Percentiles rank a stretch among this genome's conserved stretches.
Conservation (phyloP, 2,113 vertebrate genomes). For the Sinocyclocheilus maitianheensis region DNA sequence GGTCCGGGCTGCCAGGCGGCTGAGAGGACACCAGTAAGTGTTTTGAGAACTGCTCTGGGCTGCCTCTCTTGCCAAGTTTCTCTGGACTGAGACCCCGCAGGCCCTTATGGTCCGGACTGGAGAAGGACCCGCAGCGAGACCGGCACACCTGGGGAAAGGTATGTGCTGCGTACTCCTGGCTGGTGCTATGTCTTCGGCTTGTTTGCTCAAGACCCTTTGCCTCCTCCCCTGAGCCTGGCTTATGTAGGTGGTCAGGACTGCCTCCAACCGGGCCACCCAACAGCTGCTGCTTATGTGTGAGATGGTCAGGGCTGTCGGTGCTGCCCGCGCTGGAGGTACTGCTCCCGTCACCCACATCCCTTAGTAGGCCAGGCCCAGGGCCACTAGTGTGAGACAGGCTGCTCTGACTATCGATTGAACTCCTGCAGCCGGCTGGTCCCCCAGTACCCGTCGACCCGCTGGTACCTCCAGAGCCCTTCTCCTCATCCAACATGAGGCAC, state of each 20-base stretch:
- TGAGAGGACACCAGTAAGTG: constrained; percentile 74
- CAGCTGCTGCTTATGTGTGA: constrained; percentile 82
- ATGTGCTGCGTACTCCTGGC: constrained; percentile 80
- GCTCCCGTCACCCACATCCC: constrained; percentile 92
- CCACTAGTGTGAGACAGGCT: constrained; percentile 82
- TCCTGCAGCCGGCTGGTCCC: constrained; percentile 78
- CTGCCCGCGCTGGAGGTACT: constrained; percentile 93
- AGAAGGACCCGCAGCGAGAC: constrained; percentile 71
- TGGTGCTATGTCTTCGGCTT: constrained; percentile 83
- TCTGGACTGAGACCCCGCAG: constrained; percentile 83
- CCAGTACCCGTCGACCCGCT: constrained; percentile 38
- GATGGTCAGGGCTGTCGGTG: constrained; percentile 89
- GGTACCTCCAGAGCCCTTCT: constrained; percentile 72
- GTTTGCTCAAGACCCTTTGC: constrained; percentile 77
- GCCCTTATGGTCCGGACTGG: constrained; percentile 78
- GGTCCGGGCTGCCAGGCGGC: constrained; percentile 83
- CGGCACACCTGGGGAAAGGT: constrained; percentile 73
- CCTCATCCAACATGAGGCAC: constrained; percentile 92
- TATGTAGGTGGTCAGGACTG: constrained; percentile 81
- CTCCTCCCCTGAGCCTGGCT: constrained; percentile 64
- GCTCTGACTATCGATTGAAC: constrained; percentile 90
- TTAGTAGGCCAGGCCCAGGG: constrained; percentile 72
- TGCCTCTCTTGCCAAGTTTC: constrained; percentile 78
- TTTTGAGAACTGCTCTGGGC: constrained; percentile 65
- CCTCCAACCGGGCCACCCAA: constrained; percentile 76